Evolutionary conservation across 2,797 vertebrate genomes (phyloP), one percentile per base, ranked within the genome.

Genomic region (Pangasius djambal): DNA sequence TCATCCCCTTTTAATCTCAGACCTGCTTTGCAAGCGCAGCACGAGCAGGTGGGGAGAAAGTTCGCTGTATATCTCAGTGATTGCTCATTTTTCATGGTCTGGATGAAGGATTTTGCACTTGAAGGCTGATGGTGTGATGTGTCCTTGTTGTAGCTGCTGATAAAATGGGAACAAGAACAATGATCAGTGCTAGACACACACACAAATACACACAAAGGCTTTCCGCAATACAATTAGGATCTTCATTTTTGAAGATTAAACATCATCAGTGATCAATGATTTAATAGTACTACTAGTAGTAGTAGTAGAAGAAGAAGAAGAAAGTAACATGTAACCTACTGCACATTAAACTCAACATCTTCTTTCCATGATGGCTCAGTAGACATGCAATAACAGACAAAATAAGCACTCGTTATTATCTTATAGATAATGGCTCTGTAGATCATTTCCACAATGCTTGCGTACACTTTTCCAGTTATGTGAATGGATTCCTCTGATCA

Each of bases 91-190:
- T 88, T 92, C 81, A 72, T 87, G 87, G 88, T 84, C 87, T 74
- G 90, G 89, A 89, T 90, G 85, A 92, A 90, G 89, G 88, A 88
- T 90, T 89, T 65, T 83, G 74, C 65, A 82, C 85, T 89, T 88
- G 82, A 90, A 90, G 89, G 87, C 82, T 83, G 50, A 83, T 57
- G 79, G 59, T 87, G 86, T 87, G 87, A 90, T 90, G 86, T 55
- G 88, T 88, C 90, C 88, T 89, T 87, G 81, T 89, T 79, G 63
- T 74, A 69, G 25, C 59, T 59, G 61, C 28, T 84, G 83, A 86
- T 86, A 69, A 88, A 90, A 70, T 52, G 31, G 65, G 86, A 75
- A 50, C 67, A 85, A 87, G 52, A 61, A 22, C n/a, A 50, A 59
- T 81, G 3, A 37, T 59, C 18, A 25, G 44, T 74, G 15, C 48